Evolutionary conservation across 1,140 invertebrate genomes (phyloP), one percentile per base, ranked within the genome.

Genomic region (Panulirus ornatus): DNA sequence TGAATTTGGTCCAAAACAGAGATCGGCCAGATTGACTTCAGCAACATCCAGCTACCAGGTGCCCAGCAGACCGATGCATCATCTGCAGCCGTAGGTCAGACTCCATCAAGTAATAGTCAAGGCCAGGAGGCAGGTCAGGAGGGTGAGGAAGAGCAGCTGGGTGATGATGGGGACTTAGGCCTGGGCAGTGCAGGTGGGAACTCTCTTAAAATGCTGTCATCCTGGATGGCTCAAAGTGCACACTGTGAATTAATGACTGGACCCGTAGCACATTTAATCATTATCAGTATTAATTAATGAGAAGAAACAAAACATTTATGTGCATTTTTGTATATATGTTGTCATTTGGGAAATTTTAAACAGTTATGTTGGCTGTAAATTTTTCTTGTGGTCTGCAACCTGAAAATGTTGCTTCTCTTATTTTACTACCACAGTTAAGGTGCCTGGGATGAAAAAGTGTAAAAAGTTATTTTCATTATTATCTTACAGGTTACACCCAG

Each of bases 151-250:
- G 70, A 75, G 38, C 27, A 82, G 27, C 54, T 51, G 78, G 87
- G 84, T 83, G 84, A 76, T 86, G 66, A 76, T 58, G 58, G 87
- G 87, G 87, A 82, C 42, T 82, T 88, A 79, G 87, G 87, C 54
- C 78, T 88, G 63, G 87, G 76, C 16, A 63, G 63, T 42, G 78
- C 84, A 86, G 84, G 84, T 86, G 84, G 84, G 84, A 85, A 76
- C 44, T 22, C 27, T 30, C 58, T 66, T 27, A 47, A 5, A 5
- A 22, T 30, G 27, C n/a, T 30, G n/a, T 66, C 58, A 30, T 9
- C 27, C n/a, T 66, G 27, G n/a, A 6, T 47, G 14, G 5, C 5
- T 30, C 58, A 66, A n/a, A 30, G 0, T 6, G 5, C 5, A 66
- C 58, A 66, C 58, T 66, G 0, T 6, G 27, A 66, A 66, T 66